These are phyloP conservation scores for Drosophila guanche DNA, from an alignment of 1,140 invertebrate species.

Conservation along the genomic window DNA sequence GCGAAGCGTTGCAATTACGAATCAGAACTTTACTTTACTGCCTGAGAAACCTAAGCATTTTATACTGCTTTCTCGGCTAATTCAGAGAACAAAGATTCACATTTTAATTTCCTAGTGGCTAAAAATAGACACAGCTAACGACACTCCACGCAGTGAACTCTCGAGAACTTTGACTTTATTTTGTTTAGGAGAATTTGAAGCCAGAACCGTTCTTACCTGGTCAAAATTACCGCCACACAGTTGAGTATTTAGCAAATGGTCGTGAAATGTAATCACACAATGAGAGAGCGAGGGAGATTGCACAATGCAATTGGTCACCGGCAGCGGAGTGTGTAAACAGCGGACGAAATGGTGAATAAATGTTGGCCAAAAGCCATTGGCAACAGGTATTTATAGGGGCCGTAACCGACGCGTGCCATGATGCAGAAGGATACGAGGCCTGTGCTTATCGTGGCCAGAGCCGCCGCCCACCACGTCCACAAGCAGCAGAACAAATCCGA, in stretches of 20 bases:
- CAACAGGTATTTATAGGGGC: conserved; percentile 59
- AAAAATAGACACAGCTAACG: neutral
- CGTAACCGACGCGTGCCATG: too few species aligned
- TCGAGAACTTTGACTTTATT: neutral
- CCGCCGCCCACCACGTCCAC: conserved; percentile 5
- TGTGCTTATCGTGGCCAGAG: conserved; percentile 9
- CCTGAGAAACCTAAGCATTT: too few species aligned
- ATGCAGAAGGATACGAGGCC: conserved; percentile 26
- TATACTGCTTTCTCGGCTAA: neutral
- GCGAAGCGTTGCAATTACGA: conserved; percentile 28
- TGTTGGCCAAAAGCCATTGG: conserved; percentile 37
- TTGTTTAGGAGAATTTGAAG: conserved; percentile 5
- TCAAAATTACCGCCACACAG: conserved; percentile 2
- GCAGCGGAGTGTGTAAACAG: conserved; percentile 31
- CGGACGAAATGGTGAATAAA: conserved; percentile 38
- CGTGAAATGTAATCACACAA: conserved; percentile 11
- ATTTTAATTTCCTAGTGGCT: neutral
- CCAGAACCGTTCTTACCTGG: conserved; percentile 29
- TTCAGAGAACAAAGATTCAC: conserved; percentile 22
- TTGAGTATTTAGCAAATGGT: conserved; percentile 35
- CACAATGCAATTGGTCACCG: conserved; percentile 6
- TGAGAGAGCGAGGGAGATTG: conserved; percentile 1
- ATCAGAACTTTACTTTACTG: conserved; percentile 10
- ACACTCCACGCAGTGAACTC: conserved; percentile 9
- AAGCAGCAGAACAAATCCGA: conserved; percentile 15